These are phyloP conservation scores for Microctonus aethiopoides DNA, from an alignment of 2,888 invertebrate species.

Conservation along the genomic window DNA sequence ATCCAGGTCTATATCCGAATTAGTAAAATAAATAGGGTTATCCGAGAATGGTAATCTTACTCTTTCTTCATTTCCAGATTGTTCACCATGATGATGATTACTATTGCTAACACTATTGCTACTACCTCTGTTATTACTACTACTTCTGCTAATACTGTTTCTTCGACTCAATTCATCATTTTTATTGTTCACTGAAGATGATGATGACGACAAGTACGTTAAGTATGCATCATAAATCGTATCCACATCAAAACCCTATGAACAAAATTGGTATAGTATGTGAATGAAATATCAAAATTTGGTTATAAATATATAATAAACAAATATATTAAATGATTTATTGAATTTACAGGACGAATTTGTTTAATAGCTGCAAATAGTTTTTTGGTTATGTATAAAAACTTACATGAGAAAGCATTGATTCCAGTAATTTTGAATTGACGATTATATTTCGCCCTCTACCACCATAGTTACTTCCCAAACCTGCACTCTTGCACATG, in stretches of 20 bases:
- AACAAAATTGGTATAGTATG: conserved; percentile 11
- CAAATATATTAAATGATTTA: not conserved
- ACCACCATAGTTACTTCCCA: conserved; percentile 20
- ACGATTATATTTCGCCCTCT: conserved; percentile 3
- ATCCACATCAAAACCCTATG: conserved; percentile 43
- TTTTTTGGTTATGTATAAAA: no score
- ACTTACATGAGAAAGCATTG: conserved; percentile 40
- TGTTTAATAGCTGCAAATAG: not conserved
- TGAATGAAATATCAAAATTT: no score
- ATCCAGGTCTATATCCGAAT: conserved; percentile 37
- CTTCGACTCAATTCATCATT: not conserved
- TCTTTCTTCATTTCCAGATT: not conserved
- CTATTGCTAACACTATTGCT: not conserved
- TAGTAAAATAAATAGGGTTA: conserved; percentile 31
- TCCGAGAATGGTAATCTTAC: conserved; percentile 33
- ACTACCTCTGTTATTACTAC: not conserved
- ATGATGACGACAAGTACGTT: conserved; percentile 20
- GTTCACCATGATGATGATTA: not conserved
- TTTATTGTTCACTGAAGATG: not conserved
- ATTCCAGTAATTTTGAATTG: conserved; percentile 39
- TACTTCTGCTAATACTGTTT: not conserved
- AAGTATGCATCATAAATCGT: conserved; percentile 45
- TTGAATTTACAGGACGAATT: not conserved
- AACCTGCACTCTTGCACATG: conserved; percentile 32
- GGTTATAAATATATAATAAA: not conserved